Evolutionary conservation across 2,888 invertebrate species (phyloP).

Genomic region (Dexiosoma caninum): DNA sequence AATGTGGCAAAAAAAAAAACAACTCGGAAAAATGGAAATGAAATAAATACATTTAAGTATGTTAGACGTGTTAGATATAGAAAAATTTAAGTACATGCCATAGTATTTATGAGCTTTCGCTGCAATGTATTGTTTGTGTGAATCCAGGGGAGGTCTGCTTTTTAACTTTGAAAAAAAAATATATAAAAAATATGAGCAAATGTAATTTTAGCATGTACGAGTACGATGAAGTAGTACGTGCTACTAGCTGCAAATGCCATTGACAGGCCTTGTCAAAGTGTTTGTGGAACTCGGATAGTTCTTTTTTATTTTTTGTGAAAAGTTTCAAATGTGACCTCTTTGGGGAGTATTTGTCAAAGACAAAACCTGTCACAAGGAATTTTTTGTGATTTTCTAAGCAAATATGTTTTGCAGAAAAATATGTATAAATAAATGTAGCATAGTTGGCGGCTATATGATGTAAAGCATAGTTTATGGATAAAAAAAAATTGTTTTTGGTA

Average conservation of each 20-base stretch:
- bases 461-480: background rate
- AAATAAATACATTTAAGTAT: conserved; percentile 62
- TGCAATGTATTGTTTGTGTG: background rate
- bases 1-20: conserved; percentile 19
- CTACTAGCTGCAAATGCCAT: conserved; percentile 66
- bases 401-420: background rate
- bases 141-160: conserved; percentile 38
- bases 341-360: conserved; percentile 59
- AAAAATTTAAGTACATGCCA: conserved; percentile 30
- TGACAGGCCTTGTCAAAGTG: conserved; percentile 73
- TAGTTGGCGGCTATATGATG: background rate
- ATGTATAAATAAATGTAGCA: background rate
- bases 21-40: conserved; percentile 31
- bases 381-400: conserved; percentile 8
- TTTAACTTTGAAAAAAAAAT: conserved; percentile 13
- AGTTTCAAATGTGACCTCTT: conserved; percentile 42
- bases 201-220: conserved; percentile 56
- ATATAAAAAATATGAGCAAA: conserved; percentile 51
- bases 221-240: conserved; percentile 38
- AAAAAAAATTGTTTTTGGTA: no score
- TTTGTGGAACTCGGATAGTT: conserved; percentile 69
- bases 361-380: conserved; percentile 19
- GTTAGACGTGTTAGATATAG: conserved; percentile 59
- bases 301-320: conserved; percentile 57
- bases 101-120: conserved; percentile 30